phyloP scores from a whole-genome alignment of 2,888 invertebrate genomes.

The Charanyca ferruginea region DNA sequence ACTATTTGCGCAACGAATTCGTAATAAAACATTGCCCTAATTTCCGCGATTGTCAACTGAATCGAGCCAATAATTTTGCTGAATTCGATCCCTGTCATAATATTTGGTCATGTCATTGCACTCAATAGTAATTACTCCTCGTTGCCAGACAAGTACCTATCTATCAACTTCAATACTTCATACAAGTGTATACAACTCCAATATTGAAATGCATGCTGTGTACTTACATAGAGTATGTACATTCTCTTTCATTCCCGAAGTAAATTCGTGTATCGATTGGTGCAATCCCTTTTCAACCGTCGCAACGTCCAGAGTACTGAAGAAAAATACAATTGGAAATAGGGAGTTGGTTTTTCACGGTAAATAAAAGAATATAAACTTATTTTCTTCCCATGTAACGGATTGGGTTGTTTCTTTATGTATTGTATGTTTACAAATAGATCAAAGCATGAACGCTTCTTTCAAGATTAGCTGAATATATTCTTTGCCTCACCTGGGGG shows the following conservation, averaged over 20 bases:
- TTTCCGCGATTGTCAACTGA: not conserved
- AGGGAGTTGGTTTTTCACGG: slow-evolving; percentile 1
- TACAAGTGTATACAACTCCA: slow-evolving; percentile 1
- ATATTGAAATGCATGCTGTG: slow-evolving; percentile 30
- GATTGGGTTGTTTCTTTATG: not conserved
- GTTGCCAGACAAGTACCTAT: not conserved
- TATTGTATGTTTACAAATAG: slow-evolving; percentile 28
- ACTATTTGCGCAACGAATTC: too few species aligned
- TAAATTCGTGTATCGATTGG: slow-evolving; percentile 24
- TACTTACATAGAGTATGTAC: slow-evolving; percentile 4
- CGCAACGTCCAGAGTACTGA: slow-evolving; percentile 7
- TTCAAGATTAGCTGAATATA: slow-evolving; percentile 22
- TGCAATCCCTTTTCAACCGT: slow-evolving; percentile 23
- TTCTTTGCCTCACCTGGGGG: not conserved
- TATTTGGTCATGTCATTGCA: slow-evolving; percentile 27
- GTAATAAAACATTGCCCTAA: not conserved
- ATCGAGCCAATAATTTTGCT: not conserved
- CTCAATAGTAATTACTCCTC: slow-evolving; percentile 18
- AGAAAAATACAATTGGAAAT: slow-evolving; percentile 22
- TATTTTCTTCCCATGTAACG: slow-evolving; percentile 13
- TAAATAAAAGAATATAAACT: slow-evolving; percentile 10
- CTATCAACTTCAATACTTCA: not conserved
- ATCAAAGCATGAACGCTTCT: slow-evolving; percentile 42
- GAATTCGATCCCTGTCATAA: slow-evolving; percentile 20
- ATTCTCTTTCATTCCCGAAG: slow-evolving; percentile 17